phyloP scores from a whole-genome alignment of 2,888 invertebrate species.

The Dolomedes plantarius region DNA sequence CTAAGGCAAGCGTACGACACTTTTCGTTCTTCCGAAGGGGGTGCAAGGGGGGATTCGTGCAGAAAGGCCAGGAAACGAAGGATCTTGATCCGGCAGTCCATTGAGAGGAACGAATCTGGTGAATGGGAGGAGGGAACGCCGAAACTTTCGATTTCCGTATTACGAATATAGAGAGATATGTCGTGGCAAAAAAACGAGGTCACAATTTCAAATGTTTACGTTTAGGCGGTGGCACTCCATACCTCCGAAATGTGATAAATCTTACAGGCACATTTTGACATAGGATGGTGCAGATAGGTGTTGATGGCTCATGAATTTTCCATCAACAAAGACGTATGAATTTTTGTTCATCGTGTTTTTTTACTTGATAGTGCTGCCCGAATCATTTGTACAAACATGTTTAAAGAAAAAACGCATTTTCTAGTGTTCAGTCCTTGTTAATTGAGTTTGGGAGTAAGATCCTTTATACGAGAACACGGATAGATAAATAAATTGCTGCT shows the following conservation, averaged over 20 bases:
- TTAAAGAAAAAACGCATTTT: too few species aligned
- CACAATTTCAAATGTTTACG: constrained; percentile 12
- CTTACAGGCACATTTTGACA: neutral
- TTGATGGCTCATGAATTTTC: neutral
- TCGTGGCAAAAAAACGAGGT: neutral
- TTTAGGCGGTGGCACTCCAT: too few species aligned
- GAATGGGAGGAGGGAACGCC: neutral
- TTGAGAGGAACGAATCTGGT: neutral
- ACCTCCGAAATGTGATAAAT: too few species aligned
- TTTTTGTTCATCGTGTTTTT: too few species aligned
- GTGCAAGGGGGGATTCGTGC: neutral
- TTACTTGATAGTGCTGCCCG: too few species aligned
- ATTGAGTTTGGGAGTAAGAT: too few species aligned
- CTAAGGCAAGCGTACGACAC: neutral
- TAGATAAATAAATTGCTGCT: too few species aligned
- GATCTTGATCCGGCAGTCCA: constrained; percentile 16
- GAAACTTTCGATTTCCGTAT: constrained; percentile 14
- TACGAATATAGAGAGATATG: constrained; percentile 7
- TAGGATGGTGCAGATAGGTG: neutral
- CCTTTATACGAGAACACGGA: too few species aligned
- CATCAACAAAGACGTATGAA: too few species aligned
- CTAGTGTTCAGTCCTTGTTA: too few species aligned
- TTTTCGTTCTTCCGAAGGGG: neutral
- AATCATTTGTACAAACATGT: too few species aligned
- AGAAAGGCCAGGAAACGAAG: constrained; percentile 16